Evolutionary conservation across 1,140 invertebrate species (phyloP), one percentile per base, ranked within the genome.

Genomic region (Paralvinella palmiformis): DNA sequence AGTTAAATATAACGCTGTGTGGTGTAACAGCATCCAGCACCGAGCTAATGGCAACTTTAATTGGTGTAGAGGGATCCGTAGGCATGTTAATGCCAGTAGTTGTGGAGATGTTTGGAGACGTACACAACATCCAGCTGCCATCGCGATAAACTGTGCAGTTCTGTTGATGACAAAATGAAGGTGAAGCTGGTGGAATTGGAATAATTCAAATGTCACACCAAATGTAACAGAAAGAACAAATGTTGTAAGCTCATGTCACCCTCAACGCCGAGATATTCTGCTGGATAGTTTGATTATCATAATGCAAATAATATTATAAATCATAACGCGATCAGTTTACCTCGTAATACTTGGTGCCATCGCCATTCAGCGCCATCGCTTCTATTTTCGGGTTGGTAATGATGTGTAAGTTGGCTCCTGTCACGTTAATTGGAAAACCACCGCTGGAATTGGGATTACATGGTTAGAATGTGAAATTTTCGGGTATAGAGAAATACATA

Each of bases 341-440:
- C 10, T 13, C 50, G 24, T 13, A 53, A 53, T 10, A 53, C 10
- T 15, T 27, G 6, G 45, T 15, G 22, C 17, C 33, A 6, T 32
- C 4, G 62, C 55, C 32, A 36, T 3, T 0, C 27, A 32, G 22
- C n/a, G 68, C 31, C 22, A 55, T 61, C n/a, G 70, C 59, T 1
- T 66, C 64, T 85, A 97, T 93, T 75, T 89, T 87, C 1, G 94
- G 94, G 65, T 88, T 87, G 74, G 91, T 89, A 69, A 97, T 91
- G 68, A 89, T 91, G 62, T 88, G 87, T 35, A 97, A 87, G 82
- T 96, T 91, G 63, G 87, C 88, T 3, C 95, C 94, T 66, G 86
- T 87, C 0, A 96, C 91, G 44, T 88, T 88, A 58, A 97, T 90
- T 70, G 87, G 88, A 62, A 96, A 94, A 4, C 94, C 94, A 41